phyloP scores from a whole-genome alignment of 30 jellyfish, hydroid and myxozoan genomes.

The Turritopsis dohrnii region DNA sequence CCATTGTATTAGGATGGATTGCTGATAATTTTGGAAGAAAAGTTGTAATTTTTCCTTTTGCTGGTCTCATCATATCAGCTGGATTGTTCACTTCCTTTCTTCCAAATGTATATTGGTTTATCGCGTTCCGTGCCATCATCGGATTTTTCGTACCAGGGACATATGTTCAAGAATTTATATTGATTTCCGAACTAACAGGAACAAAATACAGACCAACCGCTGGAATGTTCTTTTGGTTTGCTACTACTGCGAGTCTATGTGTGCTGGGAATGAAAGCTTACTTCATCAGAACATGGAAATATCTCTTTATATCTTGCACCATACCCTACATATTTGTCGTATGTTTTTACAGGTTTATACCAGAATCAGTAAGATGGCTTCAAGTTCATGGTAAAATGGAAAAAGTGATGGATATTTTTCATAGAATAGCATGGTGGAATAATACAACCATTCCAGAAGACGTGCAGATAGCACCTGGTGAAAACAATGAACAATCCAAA shows the following conservation, averaged over 20 bases:
- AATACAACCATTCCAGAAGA: constrained; percentile 46
- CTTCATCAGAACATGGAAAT: constrained; percentile 71
- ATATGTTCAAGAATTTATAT: constrained; percentile 51
- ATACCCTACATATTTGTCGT: constrained; percentile 64
- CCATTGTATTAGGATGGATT: constrained; percentile 61
- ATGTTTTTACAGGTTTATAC: constrained; percentile 55
- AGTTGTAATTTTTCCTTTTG: constrained; percentile 51
- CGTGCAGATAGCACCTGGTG: constrained; percentile 30
- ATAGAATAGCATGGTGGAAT: constrained; percentile 53
- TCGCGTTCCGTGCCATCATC: constrained; percentile 33
- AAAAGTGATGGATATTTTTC: constrained; percentile 39
- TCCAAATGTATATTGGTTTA: constrained; percentile 51
- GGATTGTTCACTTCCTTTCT: constrained; percentile 57
- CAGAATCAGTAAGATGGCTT: constrained; percentile 87
- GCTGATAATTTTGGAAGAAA: constrained; percentile 69
- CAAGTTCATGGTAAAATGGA: constrained; percentile 46
- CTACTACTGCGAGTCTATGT: constrained; percentile 48
- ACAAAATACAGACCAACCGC: constrained; percentile 67
- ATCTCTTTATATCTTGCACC: constrained; percentile 47
- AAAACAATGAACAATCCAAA: constrained; percentile 13
- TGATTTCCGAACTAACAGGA: constrained; percentile 77
- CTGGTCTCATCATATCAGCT: constrained; percentile 23
- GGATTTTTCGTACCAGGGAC: constrained; percentile 87
- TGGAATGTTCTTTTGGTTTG: constrained; percentile 62
- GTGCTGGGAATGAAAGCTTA: constrained; percentile 79